phyloP scores from a whole-genome alignment of 2,113 vertebrate species.

The Trematocara stigmaticum region DNA sequence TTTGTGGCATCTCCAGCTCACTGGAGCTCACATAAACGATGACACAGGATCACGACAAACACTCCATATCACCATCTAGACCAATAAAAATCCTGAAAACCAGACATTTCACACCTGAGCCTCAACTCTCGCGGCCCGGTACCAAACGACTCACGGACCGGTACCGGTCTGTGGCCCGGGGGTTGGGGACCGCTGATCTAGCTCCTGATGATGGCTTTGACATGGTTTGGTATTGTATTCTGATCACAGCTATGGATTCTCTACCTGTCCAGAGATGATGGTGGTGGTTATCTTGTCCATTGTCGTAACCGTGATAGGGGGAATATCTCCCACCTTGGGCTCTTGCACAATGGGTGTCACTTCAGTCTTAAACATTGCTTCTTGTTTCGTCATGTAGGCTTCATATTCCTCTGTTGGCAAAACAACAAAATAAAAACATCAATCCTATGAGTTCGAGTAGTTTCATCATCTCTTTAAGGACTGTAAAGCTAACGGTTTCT shows the following conservation, averaged over 20 bases:
- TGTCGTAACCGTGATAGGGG: conserved; percentile 70
- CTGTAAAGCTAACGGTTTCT: not conserved
- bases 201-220: not conserved
- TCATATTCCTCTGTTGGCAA: conserved; percentile 84
- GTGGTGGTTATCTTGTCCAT: conserved; percentile 86
- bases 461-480: not conserved
- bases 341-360: conserved; percentile 79
- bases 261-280: conserved; percentile 85
- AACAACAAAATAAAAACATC: not conserved
- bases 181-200: too few species aligned
- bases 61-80: too few species aligned
- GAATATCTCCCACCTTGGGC: conserved; percentile 79
- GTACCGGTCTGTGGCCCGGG: too few species aligned
- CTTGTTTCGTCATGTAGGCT: conserved; percentile 82
- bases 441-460: not conserved
- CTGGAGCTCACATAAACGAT: too few species aligned
- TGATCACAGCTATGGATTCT: not conserved
- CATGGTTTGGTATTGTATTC: not conserved
- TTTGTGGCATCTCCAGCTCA: too few species aligned
- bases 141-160: too few species aligned
- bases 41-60: too few species aligned
- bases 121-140: too few species aligned
- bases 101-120: too few species aligned
- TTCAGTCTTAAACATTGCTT: conserved; percentile 79
- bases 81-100: too few species aligned